phyloP scores from a whole-genome alignment of 2,113 vertebrate genomes.

The Euleptes europaea region DNA sequence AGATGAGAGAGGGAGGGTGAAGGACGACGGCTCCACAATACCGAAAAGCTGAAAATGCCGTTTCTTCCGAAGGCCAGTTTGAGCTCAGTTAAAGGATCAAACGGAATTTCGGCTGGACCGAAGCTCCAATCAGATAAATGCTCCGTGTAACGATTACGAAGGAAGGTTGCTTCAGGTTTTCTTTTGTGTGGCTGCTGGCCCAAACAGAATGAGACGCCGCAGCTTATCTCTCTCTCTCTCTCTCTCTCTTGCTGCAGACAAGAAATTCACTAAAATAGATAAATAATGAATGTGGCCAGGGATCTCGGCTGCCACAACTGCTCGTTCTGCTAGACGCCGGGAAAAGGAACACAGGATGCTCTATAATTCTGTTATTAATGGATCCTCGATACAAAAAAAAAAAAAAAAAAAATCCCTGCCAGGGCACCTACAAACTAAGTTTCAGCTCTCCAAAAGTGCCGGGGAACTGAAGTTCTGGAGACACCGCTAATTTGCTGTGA shows the following conservation, averaged over 20 bases:
- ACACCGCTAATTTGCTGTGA: slow-evolving; percentile 79
- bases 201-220: slow-evolving; percentile 53
- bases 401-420: background rate
- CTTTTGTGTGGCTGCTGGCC: slow-evolving; percentile 59
- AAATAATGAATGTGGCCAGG: slow-evolving; percentile 76
- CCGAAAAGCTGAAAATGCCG: slow-evolving; percentile 39
- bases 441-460: slow-evolving; percentile 53
- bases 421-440: slow-evolving; percentile 39
- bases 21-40: background rate
- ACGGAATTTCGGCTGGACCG: slow-evolving; percentile 57
- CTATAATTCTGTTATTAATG: slow-evolving; percentile 55
- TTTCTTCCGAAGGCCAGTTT: slow-evolving; percentile 63
- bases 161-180: slow-evolving; percentile 52
- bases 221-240: slow-evolving; percentile 49
- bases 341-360: slow-evolving; percentile 50
- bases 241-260: slow-evolving; percentile 73
- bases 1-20: background rate
- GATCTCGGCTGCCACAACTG: slow-evolving; percentile 58
- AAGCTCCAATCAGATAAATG: slow-evolving; percentile 67
- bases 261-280: slow-evolving; percentile 74
- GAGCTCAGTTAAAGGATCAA: slow-evolving; percentile 52
- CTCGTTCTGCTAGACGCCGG: slow-evolving; percentile 61
- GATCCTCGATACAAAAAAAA: slow-evolving; percentile 47
- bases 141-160: slow-evolving; percentile 58
- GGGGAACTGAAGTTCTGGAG: slow-evolving; percentile 69